A percentile compares a stretch with the other conserved stretches of the same genome.
These are phyloP conservation scores for Cyanoderma ruficeps DNA, from an alignment of 2,113 vertebrate genomes.

Conservation along the genomic window DNA sequence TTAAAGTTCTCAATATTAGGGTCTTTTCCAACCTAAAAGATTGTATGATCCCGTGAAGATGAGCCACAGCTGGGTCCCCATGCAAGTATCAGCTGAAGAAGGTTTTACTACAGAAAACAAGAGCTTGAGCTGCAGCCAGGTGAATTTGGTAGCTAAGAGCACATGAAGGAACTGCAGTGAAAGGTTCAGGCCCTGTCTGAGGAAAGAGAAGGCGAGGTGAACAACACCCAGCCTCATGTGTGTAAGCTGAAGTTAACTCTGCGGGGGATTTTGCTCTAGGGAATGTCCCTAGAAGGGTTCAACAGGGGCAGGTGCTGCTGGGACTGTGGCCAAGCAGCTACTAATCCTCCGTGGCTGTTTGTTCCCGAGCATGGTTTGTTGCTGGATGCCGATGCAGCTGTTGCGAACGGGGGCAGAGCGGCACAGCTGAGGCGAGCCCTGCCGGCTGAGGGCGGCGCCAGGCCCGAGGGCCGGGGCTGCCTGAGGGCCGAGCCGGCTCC, in stretches of 20 bases:
- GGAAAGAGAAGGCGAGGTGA: neutral
- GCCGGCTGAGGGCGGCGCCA: neutral
- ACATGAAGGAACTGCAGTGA: neutral
- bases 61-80: neutral
- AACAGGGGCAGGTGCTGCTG: neutral
- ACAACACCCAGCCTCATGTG: rapidly evolving
- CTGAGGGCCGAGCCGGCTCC: rapidly evolving
- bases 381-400: neutral
- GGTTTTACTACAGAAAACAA: neutral
- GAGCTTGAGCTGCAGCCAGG: neutral
- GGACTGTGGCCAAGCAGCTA: neutral
- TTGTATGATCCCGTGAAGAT: neutral
- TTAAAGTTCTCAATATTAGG: neutral
- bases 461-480: neutral
- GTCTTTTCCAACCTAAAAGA: neutral
- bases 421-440: rapidly evolving
- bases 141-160: neutral
- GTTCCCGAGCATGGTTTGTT: rapidly evolving
- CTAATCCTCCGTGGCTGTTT: neutral
- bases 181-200: neutral
- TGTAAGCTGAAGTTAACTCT: rapidly evolving
- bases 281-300: neutral
- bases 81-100: neutral
- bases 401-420: neutral
- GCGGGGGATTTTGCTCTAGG: neutral